A percentile compares a stretch with the other conserved stretches of the same genome.
Conservation (phyloP, 2,888 invertebrate species). For the Diabrotica balteata region DNA sequence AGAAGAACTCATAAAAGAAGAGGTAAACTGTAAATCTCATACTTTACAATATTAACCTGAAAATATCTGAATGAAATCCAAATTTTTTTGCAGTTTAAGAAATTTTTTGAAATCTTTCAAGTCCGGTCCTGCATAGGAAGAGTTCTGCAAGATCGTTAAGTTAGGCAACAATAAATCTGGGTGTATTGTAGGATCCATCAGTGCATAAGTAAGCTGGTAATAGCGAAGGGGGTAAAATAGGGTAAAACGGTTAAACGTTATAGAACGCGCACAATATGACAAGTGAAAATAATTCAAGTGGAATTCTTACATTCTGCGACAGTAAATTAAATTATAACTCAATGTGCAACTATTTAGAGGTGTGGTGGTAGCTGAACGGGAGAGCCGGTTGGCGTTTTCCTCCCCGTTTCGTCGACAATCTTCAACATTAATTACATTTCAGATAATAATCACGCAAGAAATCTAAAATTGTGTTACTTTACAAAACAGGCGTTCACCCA, state of each 20-base stretch:
- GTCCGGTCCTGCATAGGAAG: slow-evolving; percentile 9
- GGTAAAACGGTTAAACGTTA: slow-evolving; percentile 59
- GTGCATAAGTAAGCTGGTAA: slow-evolving; percentile 60
- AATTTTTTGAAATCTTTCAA: no score
- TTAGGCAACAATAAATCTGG: slow-evolving; percentile 56
- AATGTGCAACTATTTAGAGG: slow-evolving; percentile 42
- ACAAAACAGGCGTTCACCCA: background rate
- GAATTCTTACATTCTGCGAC: slow-evolving; percentile 60
- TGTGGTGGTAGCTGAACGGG: slow-evolving; percentile 16
- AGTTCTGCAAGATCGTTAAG: slow-evolving; percentile 46
- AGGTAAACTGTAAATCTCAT: no score
- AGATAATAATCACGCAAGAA: slow-evolving; percentile 22
- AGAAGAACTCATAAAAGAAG: no score
- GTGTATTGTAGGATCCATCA: slow-evolving; percentile 58
- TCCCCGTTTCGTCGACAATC: slow-evolving; percentile 32
- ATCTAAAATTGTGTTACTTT: slow-evolving; percentile 8
- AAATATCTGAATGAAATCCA: no score
- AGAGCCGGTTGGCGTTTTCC: slow-evolving; percentile 31
- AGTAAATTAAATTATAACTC: slow-evolving; percentile 47
- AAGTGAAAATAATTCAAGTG: slow-evolving; percentile 60
- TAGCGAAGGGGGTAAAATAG: slow-evolving; percentile 50
- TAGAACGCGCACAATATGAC: slow-evolving; percentile 58
- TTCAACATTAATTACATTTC: slow-evolving; percentile 32
- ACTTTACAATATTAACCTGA: no score
- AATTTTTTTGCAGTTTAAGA: no score